Conservation (phyloP, 2,113 vertebrate genomes). For the Carettochelys insculpta region DNA sequence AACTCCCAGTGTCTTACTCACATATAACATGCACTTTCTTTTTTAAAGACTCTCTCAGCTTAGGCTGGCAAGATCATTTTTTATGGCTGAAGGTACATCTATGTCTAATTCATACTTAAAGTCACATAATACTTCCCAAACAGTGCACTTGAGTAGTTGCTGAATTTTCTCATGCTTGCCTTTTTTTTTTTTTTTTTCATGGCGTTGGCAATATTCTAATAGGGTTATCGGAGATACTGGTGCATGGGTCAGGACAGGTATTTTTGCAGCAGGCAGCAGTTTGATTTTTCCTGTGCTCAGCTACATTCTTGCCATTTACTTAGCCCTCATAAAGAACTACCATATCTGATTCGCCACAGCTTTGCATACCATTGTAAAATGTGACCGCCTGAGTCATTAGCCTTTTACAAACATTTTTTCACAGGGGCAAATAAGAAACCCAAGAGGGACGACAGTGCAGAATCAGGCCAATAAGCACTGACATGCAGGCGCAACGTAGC, state of each 20-base stretch:
- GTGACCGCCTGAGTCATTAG: background rate
- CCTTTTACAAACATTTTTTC: background rate
- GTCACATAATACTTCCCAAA: background rate
- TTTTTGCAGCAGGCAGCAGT: background rate
- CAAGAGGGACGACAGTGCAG: background rate
- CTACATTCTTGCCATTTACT: background rate
- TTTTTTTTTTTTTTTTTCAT: background rate
- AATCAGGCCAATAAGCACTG: background rate
- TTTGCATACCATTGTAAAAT: background rate
- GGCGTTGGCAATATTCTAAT: background rate
- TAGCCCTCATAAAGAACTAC: background rate
- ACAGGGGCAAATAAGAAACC: rapidly evolving
- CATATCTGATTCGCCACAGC: background rate
- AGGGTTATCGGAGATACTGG: background rate
- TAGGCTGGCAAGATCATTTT: conserved; percentile 4
- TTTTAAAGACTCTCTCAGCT: background rate
- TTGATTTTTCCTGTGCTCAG: background rate
- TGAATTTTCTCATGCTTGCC: background rate
- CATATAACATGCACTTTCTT: background rate
- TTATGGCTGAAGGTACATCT: background rate
- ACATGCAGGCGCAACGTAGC: background rate
- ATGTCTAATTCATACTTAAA: background rate
- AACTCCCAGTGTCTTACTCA: background rate
- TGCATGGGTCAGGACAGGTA: background rate
- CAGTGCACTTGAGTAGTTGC: background rate